Evolutionary conservation across 2,113 vertebrate genomes (phyloP), one percentile per base, ranked within the genome.

Genomic region (Lucifuga dentata): DNA sequence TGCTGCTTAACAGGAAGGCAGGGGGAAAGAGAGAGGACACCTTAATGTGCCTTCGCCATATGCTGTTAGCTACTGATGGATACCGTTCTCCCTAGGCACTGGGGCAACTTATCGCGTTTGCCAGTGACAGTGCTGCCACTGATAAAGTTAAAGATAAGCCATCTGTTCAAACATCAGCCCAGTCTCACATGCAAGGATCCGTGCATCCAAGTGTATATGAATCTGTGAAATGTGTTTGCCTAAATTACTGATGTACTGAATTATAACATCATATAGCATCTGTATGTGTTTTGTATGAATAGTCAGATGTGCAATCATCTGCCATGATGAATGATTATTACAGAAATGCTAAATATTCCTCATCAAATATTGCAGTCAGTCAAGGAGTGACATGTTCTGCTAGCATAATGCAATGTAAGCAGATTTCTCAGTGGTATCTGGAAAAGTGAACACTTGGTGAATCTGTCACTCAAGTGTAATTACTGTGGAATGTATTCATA

Each of bases 81-180:
- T 83, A 67, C 67, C 29, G 51, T 77, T 66, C 58, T 85, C 80
- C 63, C 70, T 64, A 74, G 84, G 71, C 68, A 36, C 68, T 26
- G 48, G 55, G 73, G 59, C 70, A 82, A 79, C 73, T 73, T 67
- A 74, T 71, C 44, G 69, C 56, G 56, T 87, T 86, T 86, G 49
- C 63, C 32, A 33, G 49, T 68, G 43, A 85, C 58, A 55, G 66
- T 35, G 56, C 67, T 35, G 49, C 71, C 21, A 69, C 35, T 78
- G 75, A 90, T 82, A 81, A 87, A 86, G 80, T 89, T 87, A 90
- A 88, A 88, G 69, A 87, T 41, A 76, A 69, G 78, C 90, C 88
- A 90, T 92, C 91, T 92, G 89, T 78, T 82, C 68, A 10, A 68
- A 73, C 38, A 75, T 68, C 81, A 71, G 73, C 64, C 23, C 33